Percentiles rank a stretch among this genome's conserved stretches.
Evolutionary conservation across 2,888 invertebrate genomes (phyloP).

Genomic region (Papilio protenor): DNA sequence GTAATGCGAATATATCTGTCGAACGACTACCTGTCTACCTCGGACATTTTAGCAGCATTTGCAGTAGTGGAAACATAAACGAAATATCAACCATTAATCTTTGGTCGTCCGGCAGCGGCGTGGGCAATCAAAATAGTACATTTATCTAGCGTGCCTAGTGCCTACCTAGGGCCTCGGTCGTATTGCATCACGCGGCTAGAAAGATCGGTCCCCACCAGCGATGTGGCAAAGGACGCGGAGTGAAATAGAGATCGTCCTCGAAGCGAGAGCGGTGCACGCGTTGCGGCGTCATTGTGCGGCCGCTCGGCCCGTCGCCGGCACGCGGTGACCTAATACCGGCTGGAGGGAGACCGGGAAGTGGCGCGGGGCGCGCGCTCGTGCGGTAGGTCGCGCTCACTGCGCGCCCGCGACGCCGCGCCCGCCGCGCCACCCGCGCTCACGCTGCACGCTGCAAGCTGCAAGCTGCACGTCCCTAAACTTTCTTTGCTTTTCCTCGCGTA

Average conservation of each 20-base stretch:
- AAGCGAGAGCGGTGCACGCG: constrained; percentile 84
- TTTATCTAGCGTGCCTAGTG: constrained; percentile 69
- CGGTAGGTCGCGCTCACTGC: constrained; percentile 84
- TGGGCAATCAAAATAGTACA: constrained; percentile 63
- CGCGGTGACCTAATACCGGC: constrained; percentile 81
- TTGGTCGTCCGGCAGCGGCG: constrained; percentile 44
- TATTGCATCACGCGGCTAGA: constrained; percentile 81
- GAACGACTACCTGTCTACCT: background rate
- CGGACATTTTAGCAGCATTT: background rate
- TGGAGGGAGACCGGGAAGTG: constrained; percentile 82
- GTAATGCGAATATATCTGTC: constrained; percentile 4
- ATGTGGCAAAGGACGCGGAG: constrained; percentile 82
- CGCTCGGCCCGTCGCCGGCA: constrained; percentile 79
- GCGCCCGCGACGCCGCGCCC: constrained; percentile 63
- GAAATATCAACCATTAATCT: constrained; percentile 3
- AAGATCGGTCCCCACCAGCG: constrained; percentile 83
- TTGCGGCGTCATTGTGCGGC: constrained; percentile 83
- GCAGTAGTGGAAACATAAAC: background rate
- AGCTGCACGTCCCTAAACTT: constrained; percentile 79
- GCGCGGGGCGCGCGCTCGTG: constrained; percentile 78
- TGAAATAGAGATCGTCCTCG: constrained; percentile 85
- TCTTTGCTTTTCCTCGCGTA: constrained; percentile 82
- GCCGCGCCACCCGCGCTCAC: constrained; percentile 29
- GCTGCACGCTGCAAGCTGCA: constrained; percentile 62
- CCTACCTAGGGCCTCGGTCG: constrained; percentile 71